Base-by-base conservation (phyloP, 2,888 invertebrate genomes). In the Mylabris sibirica region DNA sequence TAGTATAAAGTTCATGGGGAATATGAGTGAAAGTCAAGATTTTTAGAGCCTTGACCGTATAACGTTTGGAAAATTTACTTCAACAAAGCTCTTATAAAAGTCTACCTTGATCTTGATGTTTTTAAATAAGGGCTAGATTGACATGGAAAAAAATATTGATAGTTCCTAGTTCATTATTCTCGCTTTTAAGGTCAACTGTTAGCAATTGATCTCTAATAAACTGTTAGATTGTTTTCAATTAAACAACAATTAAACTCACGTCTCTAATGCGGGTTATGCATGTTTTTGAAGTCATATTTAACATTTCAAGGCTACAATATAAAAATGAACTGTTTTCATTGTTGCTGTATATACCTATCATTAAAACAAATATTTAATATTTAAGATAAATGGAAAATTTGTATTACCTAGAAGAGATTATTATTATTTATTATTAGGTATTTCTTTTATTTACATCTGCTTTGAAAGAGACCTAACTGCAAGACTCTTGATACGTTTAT, bases 141-240 rank as follows among this genome's bases (percentile, higher is more conserved):
- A 1, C 12, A 35, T 11, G 11, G 11, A 8, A 35, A 8, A 11
- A 35, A 41, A 41, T 41, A 5, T 38, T 0, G 14, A 12, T 8
- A 6, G 11, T 38, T 44, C 5, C n/a, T 17, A 6, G 49, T 49
- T 20, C 49, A 11, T 49, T 11, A 20, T 49, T 20, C 20, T 20
- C 5, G 5, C 20, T 44, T 44, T 44, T 49, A 22, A 49, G 49
- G 49, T 49, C 49, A 49, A 49, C 8, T 49, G 8, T 8, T 20
- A 49, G 20, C 49, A 49, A 49, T 49, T 49, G 49, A 49, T 49
- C 49, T 49, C 49, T 49, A 49, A 49, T 49, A 49, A 49, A 49
- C 6, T 49, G 49, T 20, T 49, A 22, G 49, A 49, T 49, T 49
- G 49, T 49, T 49, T 49, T 73, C 66, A 72, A 74, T 67, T 53